Evolutionary conservation across 2,113 vertebrate species (phyloP).

Genomic region (Columbina picui): DNA sequence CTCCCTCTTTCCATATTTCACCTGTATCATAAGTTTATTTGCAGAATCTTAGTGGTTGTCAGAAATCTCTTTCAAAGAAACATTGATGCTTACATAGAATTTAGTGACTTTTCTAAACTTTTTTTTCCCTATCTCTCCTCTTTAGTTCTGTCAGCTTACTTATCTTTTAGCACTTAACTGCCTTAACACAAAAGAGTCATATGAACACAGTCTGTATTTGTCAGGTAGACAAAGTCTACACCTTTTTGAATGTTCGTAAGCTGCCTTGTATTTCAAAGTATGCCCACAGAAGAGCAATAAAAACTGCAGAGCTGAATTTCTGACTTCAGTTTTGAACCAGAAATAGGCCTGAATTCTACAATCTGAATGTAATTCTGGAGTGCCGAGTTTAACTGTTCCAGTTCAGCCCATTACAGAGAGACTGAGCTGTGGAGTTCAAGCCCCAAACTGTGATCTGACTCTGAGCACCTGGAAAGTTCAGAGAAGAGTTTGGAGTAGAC

Average conservation of each 20-base stretch:
- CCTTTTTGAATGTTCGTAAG: conserved; percentile 16
- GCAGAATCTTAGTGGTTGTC: background rate
- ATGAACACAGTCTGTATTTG: conserved; percentile 10
- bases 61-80: background rate
- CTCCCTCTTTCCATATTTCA: background rate
- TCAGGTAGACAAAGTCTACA: background rate
- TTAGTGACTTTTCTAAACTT: background rate
- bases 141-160: background rate
- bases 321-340: background rate
- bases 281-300: background rate
- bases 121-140: background rate
- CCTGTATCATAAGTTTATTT: background rate
- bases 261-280: background rate
- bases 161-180: background rate
- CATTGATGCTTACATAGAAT: background rate
- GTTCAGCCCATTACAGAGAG: background rate
- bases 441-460: background rate
- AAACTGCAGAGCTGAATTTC: background rate
- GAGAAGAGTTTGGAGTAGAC: background rate
- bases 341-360: background rate
- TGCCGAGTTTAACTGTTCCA: background rate
- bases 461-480: background rate
- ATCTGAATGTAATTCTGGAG: background rate
- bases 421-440: background rate
- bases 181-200: conserved; percentile 14